These are phyloP conservation scores for Clunio marinus DNA, from an alignment of 2,888 invertebrate genomes.

Conservation along the genomic window DNA sequence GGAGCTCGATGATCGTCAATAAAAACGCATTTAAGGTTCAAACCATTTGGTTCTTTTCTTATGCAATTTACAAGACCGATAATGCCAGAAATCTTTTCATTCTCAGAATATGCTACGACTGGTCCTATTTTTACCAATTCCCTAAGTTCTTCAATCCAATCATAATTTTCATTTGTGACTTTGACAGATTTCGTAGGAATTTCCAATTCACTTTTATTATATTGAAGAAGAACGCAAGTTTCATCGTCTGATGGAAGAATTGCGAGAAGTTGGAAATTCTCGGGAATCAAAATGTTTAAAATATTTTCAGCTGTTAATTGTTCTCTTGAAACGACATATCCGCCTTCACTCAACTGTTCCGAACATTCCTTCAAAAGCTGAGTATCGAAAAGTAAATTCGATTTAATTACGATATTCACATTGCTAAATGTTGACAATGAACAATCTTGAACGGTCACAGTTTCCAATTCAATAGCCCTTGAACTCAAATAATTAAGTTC, in stretches of 20 bases:
- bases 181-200: slow-evolving; percentile 41
- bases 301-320: slow-evolving; percentile 43
- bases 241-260: slow-evolving; percentile 45
- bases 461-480: slow-evolving; percentile 48
- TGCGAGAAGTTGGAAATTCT: slow-evolving; percentile 45
- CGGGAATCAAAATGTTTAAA: slow-evolving; percentile 41
- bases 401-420: slow-evolving; percentile 46
- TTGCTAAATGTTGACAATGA: slow-evolving; percentile 52
- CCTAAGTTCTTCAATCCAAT: slow-evolving; percentile 48
- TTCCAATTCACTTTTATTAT: neutral
- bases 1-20: slow-evolving; percentile 63
- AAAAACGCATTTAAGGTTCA: slow-evolving; percentile 59
- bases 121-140: slow-evolving; percentile 42
- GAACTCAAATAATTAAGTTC: slow-evolving; percentile 56
- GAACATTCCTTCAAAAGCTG: slow-evolving; percentile 52
- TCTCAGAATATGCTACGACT: slow-evolving; percentile 63
- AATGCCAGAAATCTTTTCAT: slow-evolving; percentile 69
- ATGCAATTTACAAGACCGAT: slow-evolving; percentile 85
- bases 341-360: slow-evolving; percentile 56
- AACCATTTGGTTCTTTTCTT: slow-evolving; percentile 71
- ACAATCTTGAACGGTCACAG: slow-evolving; percentile 60
- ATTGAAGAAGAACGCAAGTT: slow-evolving; percentile 46
- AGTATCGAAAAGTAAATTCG: slow-evolving; percentile 43
- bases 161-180: slow-evolving; percentile 45
- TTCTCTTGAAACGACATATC: slow-evolving; percentile 61